Evolutionary conservation across 23 tunicate genomes (phyloP).

Genomic region (Styela plicata): DNA sequence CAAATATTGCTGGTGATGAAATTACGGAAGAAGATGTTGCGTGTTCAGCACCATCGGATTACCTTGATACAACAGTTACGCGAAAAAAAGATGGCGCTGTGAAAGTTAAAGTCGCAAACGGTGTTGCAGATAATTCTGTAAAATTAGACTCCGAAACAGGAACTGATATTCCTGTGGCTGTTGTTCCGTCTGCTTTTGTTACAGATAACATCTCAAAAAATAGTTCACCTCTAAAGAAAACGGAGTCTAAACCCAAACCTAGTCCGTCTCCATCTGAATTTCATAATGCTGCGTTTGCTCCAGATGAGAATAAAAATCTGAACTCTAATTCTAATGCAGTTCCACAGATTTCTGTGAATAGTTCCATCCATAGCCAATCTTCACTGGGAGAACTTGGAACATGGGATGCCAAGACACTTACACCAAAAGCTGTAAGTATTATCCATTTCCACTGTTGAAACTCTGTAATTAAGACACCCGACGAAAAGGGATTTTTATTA

Average conservation of each 20-base stretch:
- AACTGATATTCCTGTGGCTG: not conserved
- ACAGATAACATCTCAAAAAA: not conserved
- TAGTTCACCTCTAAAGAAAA: not conserved
- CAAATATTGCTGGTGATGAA: not conserved
- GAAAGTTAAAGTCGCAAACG: not conserved
- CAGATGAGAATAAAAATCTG: not conserved
- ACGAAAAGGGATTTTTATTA: too few relatives aligned
- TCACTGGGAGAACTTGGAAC: slow-evolving; percentile 23
- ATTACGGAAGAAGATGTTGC: not conserved
- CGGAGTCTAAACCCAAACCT: not conserved
- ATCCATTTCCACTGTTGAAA: too few relatives aligned
- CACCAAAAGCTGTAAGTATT: not conserved
- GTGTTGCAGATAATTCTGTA: not conserved
- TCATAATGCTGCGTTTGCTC: slow-evolving; percentile 14
- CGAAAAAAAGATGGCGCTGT: not conserved
- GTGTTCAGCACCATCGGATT: slow-evolving; percentile 11
- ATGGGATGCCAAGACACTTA: not conserved
- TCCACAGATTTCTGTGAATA: not conserved
- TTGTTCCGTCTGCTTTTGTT: not conserved
- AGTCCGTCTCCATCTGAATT: slow-evolving; percentile 1
- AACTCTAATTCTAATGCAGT: slow-evolving; percentile 15
- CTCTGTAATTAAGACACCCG: too few relatives aligned
- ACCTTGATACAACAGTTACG: not conserved
- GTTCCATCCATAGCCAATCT: slow-evolving; percentile 8
- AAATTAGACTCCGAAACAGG: not conserved